Conservation (phyloP, 2,113 vertebrate genomes). For the Hemichromis elongatus region DNA sequence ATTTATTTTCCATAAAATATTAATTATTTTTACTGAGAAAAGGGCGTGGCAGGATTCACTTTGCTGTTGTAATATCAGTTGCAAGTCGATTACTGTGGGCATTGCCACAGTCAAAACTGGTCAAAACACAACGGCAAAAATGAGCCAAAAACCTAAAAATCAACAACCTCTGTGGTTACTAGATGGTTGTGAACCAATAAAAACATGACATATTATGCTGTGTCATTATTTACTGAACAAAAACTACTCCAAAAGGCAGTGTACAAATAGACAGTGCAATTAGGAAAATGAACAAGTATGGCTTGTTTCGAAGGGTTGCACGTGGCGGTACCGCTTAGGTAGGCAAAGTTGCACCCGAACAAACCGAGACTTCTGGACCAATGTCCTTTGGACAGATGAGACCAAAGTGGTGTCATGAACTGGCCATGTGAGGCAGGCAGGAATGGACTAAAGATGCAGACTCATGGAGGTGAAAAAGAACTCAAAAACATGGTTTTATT, state of each 20-base stretch:
- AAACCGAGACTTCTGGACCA: background rate
- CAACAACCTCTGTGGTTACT: background rate
- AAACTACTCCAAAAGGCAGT: background rate
- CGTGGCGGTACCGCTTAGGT: background rate
- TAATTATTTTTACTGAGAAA: background rate
- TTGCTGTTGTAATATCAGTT: background rate
- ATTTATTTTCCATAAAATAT: background rate
- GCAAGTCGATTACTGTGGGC: background rate
- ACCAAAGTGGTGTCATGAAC: background rate
- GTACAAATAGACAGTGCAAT: background rate
- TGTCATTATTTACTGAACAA: background rate
- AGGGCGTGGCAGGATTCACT: background rate
- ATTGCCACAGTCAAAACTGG: background rate
- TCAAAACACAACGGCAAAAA: background rate
- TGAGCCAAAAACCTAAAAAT: background rate
- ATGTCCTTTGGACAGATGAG: background rate
- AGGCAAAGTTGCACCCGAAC: background rate
- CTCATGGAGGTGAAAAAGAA: background rate
- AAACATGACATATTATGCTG: background rate
- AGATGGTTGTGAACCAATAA: background rate
- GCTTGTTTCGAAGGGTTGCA: background rate
- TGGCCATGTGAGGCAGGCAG: background rate
- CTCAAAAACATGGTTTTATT: background rate
- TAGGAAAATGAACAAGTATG: background rate
- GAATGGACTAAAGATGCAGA: background rate